Base-by-base conservation (phyloP, 2,888 invertebrate genomes). In the Cynaeus angustus region DNA sequence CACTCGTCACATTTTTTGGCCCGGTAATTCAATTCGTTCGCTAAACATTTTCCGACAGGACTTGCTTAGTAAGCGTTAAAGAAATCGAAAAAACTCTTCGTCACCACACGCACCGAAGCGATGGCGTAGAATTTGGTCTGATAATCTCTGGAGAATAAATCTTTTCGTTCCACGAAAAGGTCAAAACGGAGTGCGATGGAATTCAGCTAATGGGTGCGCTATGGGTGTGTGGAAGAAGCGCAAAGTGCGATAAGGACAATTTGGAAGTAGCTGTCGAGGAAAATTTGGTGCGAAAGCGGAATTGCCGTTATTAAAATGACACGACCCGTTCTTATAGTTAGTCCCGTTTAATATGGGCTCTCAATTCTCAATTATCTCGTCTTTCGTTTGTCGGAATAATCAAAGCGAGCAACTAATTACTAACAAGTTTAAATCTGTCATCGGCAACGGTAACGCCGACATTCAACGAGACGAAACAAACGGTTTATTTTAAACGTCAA, bases 301-400 rank as follows among this genome's bases (percentile, higher is more conserved):
- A 50, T 64, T 64, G 41, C 41, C 52, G 38, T 61, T 61, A 61
- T 61, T 61, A 61, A 61, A 61, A 48, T 61, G 61, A 46, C 37
- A 26, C 48, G 41, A 30, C 48, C 48, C 46, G 28, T 46, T 12
- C 62, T 10, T 33, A 56, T 56, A 56, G 45, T 48, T 21, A 33
- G 38, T 52, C 52, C 64, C 52, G n/a, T 64, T 52, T 64, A 64
- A 64, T 53, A 46, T 43, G 64, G 64, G 28, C 71, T 69, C 66
- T 66, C 66, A 67, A 66, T 59, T 59, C 46, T 37, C 58, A 59
- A 66, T 56, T 66, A 66, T 66, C 66, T 67, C 30, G 55, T 66
- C 66, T 58, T 56, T 52, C 58, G 50, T 66, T 66, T 66, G 66
- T 50, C 66, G 59, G 58, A 67, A 66, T 53, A 65, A 65, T 69